phyloP scores from a whole-genome alignment of 2,113 vertebrate genomes.

The Pterocles burchelli region DNA sequence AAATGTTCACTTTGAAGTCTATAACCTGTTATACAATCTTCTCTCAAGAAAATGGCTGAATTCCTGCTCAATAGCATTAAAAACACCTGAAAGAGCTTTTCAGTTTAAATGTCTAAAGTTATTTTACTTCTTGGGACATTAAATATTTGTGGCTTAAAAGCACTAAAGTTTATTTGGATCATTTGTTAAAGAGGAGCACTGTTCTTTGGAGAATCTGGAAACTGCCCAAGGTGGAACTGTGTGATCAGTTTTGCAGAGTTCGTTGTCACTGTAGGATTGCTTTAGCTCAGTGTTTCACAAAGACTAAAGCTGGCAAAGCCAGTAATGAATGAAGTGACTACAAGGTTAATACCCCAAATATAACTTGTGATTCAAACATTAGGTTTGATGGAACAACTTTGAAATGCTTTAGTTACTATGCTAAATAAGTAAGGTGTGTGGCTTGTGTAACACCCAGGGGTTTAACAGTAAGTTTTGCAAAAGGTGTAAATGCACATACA shows the following conservation, averaged over 20 bases:
- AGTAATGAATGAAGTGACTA: not conserved
- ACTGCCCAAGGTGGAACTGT: not conserved
- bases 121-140: not conserved
- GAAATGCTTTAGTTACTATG: not conserved
- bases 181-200: not conserved
- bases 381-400: not conserved
- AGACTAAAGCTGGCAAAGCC: not conserved
- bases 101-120: not conserved
- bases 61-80: not conserved
- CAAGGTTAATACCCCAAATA: not conserved
- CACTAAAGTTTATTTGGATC: not conserved
- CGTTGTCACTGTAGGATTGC: not conserved
- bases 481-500: not conserved
- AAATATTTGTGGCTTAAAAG: not conserved
- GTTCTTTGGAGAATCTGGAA: not conserved
- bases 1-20: not conserved
- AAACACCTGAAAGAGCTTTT: not conserved
- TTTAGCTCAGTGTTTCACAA: not conserved
- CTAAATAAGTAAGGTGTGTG: not conserved
- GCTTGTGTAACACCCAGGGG: not conserved
- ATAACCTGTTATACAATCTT: not conserved
- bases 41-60: not conserved
- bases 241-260: not conserved
- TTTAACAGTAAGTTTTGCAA: not conserved
- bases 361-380: not conserved